Evolutionary conservation across 2,797 vertebrate genomes (phyloP).

Genomic region (Mico argentatus): DNA sequence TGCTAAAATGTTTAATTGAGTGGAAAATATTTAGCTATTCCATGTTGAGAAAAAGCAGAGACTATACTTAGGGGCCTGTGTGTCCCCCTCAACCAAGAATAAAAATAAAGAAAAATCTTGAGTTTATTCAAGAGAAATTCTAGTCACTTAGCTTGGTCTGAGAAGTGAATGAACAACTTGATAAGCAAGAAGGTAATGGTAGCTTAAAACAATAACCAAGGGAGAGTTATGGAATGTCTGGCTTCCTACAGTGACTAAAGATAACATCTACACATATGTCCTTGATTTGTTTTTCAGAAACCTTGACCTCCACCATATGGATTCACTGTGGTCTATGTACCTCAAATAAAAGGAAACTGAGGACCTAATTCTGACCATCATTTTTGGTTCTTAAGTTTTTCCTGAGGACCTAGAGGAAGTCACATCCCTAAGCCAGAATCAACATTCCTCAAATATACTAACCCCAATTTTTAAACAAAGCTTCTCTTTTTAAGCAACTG

Average conservation of each 20-base stretch:
- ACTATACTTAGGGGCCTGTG: background rate
- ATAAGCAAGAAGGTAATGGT: background rate
- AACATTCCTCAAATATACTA: background rate
- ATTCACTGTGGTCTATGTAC: background rate
- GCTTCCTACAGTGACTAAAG: background rate
- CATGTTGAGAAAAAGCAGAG: background rate
- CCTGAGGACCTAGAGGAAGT: background rate
- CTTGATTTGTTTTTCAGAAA: background rate
- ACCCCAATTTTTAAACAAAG: background rate
- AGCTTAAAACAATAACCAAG: background rate
- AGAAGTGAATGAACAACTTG: background rate
- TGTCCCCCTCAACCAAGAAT: background rate
- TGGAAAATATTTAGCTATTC: background rate
- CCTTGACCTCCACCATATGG: background rate
- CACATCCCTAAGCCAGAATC: background rate
- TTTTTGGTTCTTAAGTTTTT: background rate
- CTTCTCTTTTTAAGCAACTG: background rate
- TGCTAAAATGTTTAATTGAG: background rate
- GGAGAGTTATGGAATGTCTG: background rate
- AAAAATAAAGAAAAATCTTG: background rate
- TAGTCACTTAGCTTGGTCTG: background rate
- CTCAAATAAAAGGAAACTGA: background rate
- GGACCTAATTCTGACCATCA: background rate
- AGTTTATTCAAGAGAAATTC: background rate
- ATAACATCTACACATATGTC: background rate